These are phyloP conservation scores for Steromphala cineraria DNA, from an alignment of 2,888 invertebrate genomes.

Conservation along the genomic window DNA sequence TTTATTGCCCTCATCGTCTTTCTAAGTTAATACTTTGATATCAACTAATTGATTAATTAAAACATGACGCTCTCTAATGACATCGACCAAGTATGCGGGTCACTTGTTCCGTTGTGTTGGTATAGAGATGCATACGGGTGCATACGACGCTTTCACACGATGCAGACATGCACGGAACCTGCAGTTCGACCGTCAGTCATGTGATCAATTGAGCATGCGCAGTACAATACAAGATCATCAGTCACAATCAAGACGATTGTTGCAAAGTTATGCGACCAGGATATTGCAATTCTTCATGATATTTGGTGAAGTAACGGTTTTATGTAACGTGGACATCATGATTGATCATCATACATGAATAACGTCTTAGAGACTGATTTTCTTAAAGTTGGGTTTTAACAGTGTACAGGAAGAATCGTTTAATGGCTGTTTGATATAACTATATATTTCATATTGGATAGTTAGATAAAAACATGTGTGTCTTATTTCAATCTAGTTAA, in stretches of 20 bases:
- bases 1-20: neutral
- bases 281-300: too few species aligned
- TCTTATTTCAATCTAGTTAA: too few species aligned
- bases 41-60: slow-evolving; percentile 8
- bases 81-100: slow-evolving; percentile 7
- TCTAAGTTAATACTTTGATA: neutral
- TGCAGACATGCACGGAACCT: neutral
- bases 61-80: slow-evolving; percentile 2
- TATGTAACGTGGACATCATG: too few species aligned
- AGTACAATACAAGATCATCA: neutral
- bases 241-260: neutral
- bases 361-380: too few species aligned
- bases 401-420: too few species aligned
- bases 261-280: too few species aligned
- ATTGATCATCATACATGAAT: too few species aligned
- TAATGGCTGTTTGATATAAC: too few species aligned
- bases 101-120: neutral
- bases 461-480: too few species aligned
- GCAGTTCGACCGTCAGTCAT: neutral
- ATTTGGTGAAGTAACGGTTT: too few species aligned
- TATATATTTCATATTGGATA: too few species aligned
- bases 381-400: too few species aligned
- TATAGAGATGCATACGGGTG: neutral
- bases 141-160: neutral
- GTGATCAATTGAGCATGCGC: neutral